Evolutionary conservation across 1,140 invertebrate genomes (phyloP).

Genomic region (Leptopilina clavipes): DNA sequence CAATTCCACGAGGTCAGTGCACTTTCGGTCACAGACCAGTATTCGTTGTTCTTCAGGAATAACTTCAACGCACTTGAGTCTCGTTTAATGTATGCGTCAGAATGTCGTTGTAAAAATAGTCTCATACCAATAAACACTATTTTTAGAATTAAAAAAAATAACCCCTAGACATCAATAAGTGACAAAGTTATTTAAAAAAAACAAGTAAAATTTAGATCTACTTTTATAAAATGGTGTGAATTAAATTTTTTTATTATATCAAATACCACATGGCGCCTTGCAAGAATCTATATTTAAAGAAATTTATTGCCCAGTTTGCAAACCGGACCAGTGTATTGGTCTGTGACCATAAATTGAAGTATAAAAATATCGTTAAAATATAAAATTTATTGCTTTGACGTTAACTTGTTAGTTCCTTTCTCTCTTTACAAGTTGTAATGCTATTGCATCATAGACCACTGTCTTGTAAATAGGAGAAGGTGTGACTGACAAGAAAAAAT

Average conservation of each 20-base stretch:
- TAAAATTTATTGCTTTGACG: not conserved
- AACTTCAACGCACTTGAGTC: not conserved
- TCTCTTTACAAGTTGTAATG: not conserved
- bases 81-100: not conserved
- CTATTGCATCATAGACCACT: not conserved
- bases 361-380: conserved; percentile 17
- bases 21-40: conserved; percentile 6
- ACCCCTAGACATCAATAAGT: too few relatives aligned
- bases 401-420: not conserved
- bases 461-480: too few relatives aligned
- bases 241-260: not conserved
- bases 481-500: too few relatives aligned
- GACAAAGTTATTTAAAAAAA: too few relatives aligned
- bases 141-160: too few relatives aligned
- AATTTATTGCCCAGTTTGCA: conserved; percentile 7
- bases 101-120: not conserved
- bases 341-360: not conserved
- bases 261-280: conserved; percentile 11
- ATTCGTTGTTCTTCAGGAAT: conserved; percentile 5
- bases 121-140: too few relatives aligned
- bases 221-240: not conserved
- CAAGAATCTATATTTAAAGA: conserved; percentile 29
- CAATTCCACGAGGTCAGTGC: conserved; percentile 51
- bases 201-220: too few relatives aligned
- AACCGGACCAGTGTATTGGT: not conserved